Conservation (phyloP, 2,797 vertebrate genomes). For the Acropternis orthonyx region DNA sequence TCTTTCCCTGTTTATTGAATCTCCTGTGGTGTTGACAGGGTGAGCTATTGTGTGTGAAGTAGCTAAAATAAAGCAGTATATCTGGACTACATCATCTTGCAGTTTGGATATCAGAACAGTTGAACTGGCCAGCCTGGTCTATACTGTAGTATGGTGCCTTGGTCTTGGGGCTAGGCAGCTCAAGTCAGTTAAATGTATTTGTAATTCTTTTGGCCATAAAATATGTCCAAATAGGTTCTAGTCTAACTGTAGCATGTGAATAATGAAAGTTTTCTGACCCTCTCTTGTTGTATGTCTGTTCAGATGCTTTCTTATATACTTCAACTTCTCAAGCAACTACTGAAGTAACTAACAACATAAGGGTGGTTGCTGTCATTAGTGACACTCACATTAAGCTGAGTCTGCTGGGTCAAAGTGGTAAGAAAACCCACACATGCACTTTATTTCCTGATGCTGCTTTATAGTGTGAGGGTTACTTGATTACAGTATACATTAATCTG, state of each 20-base stretch:
- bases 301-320: background rate
- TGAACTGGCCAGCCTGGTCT: background rate
- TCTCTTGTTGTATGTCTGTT: background rate
- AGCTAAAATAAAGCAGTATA: background rate
- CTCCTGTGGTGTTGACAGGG: background rate
- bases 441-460: background rate
- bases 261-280: background rate
- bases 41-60: background rate
- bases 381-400: background rate
- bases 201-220: background rate
- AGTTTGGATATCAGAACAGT: background rate
- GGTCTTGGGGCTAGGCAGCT: background rate
- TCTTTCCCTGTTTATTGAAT: background rate
- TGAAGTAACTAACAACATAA: background rate
- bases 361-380: background rate
- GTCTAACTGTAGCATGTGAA: background rate
- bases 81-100: background rate
- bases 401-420: background rate
- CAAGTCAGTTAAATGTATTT: background rate
- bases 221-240: background rate
- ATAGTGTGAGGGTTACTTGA: background rate
- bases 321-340: background rate
- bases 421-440: background rate
- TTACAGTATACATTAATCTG: background rate
- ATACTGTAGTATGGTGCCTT: background rate